Evolutionary conservation across 2,888 invertebrate species (phyloP), one percentile per base, ranked within the genome.

Genomic region (Cyrtodaria siliqua): DNA sequence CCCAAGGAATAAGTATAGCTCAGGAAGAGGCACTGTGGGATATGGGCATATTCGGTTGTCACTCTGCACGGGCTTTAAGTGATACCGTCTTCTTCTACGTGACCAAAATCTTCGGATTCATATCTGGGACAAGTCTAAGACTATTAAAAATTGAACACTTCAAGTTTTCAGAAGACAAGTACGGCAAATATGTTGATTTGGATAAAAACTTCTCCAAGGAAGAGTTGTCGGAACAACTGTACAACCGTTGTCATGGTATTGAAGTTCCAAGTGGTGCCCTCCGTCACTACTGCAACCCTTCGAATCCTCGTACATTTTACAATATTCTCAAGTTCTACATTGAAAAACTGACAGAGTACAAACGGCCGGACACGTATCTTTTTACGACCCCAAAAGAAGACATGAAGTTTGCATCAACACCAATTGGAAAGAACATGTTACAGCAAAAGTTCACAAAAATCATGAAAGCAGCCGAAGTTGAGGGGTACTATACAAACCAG

Each of bases 61-160:
- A 42, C 18, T 44, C 57, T n/a, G 52, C 63, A 2, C 47, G 61
- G 47, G 52, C 26, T 8, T 23, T 74, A 16, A 74, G 59, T 38
- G 40, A 68, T 42, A 68, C 74, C 6, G 49, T 74, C 16, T 63
- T 69, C 38, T 68, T 52, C 40, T 74, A 74, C 29, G 44, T 67
- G 9, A 52, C 57, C 9, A 74, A 69, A 64, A 55, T 74, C n/a
- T 74, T 74, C 47, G 74, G 74, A 4, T 42, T 68, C 12, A 40
- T 53, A 12, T 47, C 63, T 18, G 61, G 52, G 1, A 18, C n/a
- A 0, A 49, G 52, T 24, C 53, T 69, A 23, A 50, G 68, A 47
- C 26, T 29, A 9, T n/a, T 74, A 4, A 68, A 52, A 52, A 29
- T 49, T 0, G 50, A 63, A 2, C 50, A 62, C n/a, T 68, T 74